phyloP scores from a whole-genome alignment of 1,140 invertebrate species.

The Drosophila nasuta region DNA sequence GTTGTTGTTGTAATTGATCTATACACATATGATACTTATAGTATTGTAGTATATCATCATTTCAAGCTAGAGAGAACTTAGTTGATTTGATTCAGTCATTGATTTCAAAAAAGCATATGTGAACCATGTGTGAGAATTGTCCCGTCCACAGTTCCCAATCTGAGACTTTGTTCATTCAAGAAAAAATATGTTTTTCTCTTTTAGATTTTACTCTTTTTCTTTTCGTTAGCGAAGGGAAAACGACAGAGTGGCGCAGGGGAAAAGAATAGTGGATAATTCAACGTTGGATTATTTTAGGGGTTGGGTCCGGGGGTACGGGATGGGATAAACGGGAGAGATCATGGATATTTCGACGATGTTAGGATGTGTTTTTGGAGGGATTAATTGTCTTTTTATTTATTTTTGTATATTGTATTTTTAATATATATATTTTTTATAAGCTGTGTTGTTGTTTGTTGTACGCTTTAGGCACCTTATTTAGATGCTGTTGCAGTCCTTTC shows the following conservation, averaged over 20 bases:
- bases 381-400: constrained; percentile 63
- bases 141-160: constrained; percentile 86
- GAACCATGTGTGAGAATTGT: constrained; percentile 86
- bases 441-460: constrained; percentile 55
- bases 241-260: constrained; percentile 62
- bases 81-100: constrained; percentile 25
- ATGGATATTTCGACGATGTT: constrained; percentile 51
- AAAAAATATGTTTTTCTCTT: constrained; percentile 49
- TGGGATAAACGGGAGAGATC: constrained; percentile 53
- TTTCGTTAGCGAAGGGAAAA: constrained; percentile 68
- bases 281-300: constrained; percentile 37
- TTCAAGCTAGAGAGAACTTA: constrained; percentile 18
- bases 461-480: constrained; percentile 30
- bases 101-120: constrained; percentile 71
- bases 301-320: constrained; percentile 52
- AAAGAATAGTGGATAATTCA: constrained; percentile 49
- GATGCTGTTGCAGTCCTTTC: constrained; percentile 21
- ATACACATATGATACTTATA: constrained; percentile 70
- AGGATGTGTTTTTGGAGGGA: constrained; percentile 70
- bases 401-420: constrained; percentile 42
- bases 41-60: constrained; percentile 34
- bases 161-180: constrained; percentile 83
- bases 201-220: constrained; percentile 25
- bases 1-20: constrained; percentile 59
- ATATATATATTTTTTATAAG: constrained; percentile 15